Percentiles rank a stretch among this genome's conserved stretches.
Evolutionary conservation across 2,113 vertebrate genomes (phyloP).

Genomic region (Oncorhynchus tshawytscha): DNA sequence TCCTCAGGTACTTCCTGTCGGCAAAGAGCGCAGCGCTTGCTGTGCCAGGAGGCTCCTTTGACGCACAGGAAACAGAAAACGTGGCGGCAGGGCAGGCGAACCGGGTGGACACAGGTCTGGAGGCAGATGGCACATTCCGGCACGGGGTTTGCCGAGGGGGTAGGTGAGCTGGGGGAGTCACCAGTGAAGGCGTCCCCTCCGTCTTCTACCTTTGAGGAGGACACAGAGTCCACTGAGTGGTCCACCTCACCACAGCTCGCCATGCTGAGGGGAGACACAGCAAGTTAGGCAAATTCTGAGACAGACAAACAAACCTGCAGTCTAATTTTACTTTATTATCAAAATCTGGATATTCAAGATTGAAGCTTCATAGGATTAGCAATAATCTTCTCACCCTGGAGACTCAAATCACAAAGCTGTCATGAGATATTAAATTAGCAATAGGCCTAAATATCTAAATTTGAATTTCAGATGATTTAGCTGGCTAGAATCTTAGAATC

Average conservation of each 20-base stretch:
- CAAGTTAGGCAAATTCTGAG: not conserved
- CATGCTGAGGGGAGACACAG: conserved; percentile 77
- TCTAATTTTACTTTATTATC: not conserved
- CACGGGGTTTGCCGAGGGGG: conserved; percentile 73
- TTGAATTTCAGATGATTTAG: no score
- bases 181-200: conserved; percentile 29
- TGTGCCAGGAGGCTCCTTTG: conserved; percentile 98
- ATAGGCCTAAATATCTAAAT: no score
- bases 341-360: not conserved
- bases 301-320: not conserved
- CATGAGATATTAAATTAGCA: no score
- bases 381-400: not conserved
- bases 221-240: conserved; percentile 79
- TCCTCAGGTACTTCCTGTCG: conserved; percentile 94
- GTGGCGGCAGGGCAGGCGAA: conserved; percentile 93
- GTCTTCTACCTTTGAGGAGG: conserved; percentile 79
- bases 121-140: conserved; percentile 95
- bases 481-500: not conserved
- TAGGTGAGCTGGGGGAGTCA: conserved; percentile 63
- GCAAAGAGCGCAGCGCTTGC: conserved; percentile 93
- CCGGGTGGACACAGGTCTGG: conserved; percentile 92
- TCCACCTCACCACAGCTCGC: conserved; percentile 87
- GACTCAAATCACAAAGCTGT: not conserved
- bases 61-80: conserved; percentile 96
- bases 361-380: not conserved